phyloP scores from a whole-genome alignment of 2,113 vertebrate genomes.

The Carlito syrichta region DNA sequence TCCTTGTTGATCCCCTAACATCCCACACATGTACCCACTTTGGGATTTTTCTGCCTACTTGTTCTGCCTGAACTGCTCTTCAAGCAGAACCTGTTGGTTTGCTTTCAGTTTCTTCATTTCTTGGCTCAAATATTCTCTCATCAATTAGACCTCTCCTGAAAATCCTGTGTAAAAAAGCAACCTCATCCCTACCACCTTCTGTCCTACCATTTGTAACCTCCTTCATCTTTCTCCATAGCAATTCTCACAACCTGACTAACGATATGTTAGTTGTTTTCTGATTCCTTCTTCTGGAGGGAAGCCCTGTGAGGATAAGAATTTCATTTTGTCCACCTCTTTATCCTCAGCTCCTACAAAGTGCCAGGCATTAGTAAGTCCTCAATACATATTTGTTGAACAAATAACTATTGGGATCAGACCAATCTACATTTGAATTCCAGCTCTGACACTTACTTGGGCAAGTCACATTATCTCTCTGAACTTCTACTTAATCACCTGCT shows the following conservation, averaged over 20 bases:
- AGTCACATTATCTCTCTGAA: background rate
- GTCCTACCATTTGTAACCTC: no score
- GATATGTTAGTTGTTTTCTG: background rate
- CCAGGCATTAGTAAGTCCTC: background rate
- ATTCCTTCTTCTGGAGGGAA: background rate
- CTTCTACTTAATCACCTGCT: background rate
- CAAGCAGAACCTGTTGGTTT: background rate
- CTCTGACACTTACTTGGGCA: background rate
- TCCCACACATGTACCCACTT: accelerated
- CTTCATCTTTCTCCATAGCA: background rate
- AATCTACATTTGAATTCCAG: background rate
- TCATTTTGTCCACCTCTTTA: background rate
- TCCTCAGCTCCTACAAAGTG: background rate
- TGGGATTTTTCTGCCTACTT: no score
- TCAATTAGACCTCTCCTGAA: background rate
- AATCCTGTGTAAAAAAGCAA: background rate
- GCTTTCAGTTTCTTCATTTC: background rate
- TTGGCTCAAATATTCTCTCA: background rate
- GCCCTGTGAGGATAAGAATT: background rate
- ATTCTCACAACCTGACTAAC: background rate
- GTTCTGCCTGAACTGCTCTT: background rate
- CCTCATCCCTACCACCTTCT: background rate
- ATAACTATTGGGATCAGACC: background rate
- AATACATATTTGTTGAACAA: background rate
- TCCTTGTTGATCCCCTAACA: background rate